Conservation (phyloP, 2,888 invertebrate genomes). For the Trichopoda pennipes region DNA sequence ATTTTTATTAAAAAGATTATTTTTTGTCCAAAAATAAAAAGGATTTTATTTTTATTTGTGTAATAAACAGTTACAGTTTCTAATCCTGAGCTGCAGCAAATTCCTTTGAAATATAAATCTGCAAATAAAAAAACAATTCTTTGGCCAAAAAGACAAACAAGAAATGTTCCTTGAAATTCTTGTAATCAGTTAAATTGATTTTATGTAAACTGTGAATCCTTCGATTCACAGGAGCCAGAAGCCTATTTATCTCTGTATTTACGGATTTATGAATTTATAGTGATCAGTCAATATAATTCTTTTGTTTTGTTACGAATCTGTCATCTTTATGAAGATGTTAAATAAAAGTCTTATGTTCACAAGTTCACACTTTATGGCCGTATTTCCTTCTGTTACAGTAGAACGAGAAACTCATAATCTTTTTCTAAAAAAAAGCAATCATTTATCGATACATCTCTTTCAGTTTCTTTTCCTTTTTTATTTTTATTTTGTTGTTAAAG, state of each 20-base stretch:
- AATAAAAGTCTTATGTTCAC: constrained; percentile 50
- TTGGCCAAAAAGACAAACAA: no score
- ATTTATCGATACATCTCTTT: constrained; percentile 60
- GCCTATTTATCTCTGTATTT: constrained; percentile 39
- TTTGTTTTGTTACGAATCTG: constrained; percentile 46
- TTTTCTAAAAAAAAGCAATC: constrained; percentile 49
- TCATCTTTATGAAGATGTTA: constrained; percentile 48
- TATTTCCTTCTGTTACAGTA: constrained; percentile 65
- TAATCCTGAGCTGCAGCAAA: background rate
- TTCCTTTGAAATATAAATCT: constrained; percentile 40
- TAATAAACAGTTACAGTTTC: constrained; percentile 37
- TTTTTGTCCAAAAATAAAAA: constrained; percentile 5
- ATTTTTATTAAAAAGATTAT: constrained; percentile 6
- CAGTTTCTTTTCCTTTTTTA: constrained; percentile 9
- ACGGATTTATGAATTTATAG: constrained; percentile 8
- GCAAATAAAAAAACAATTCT: constrained; percentile 36
- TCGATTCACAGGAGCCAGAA: constrained; percentile 37
- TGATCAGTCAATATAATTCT: constrained; percentile 54
- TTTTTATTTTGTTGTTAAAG: constrained; percentile 1
- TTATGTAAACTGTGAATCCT: constrained; percentile 47
- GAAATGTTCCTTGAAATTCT: background rate
- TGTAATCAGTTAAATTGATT: background rate
- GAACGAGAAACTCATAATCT: constrained; percentile 54
- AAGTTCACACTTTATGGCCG: constrained; percentile 57
- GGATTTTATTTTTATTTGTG: constrained; percentile 11